Base-by-base conservation (phyloP, 1,140 invertebrate species). In the Tetraneura akinire region DNA sequence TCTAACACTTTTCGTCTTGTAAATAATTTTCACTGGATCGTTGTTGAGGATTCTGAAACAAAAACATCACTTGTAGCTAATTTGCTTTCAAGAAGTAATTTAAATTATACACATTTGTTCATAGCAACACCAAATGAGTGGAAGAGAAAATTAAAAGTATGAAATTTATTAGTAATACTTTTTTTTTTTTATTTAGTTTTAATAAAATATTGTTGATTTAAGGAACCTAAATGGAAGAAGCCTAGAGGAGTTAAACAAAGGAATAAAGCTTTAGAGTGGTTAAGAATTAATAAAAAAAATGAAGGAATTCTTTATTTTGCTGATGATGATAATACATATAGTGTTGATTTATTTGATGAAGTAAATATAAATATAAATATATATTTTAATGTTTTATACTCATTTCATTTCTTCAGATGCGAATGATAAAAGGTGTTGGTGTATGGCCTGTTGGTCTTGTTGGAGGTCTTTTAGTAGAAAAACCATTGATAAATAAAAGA, bases 361-460 rank as follows among this genome's bases (percentile, higher is more conserved):
- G 94, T 95, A 85, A 51, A 51, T 47, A 85, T 80, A 18, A 9
- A 3, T 73, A 26, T 29, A 37, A 26, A 37, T 60, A 23, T 60
- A 8, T 80, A 49, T 32, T 21, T 9, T 42, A 70, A 23, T 71
- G 10, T 29, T 60, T 42, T 68, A 16, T 29, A 23, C 32, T 4
- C 8, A 29, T 82, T 82, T 80, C 83, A 66, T 60, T 21, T 45
- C 85, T 87, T 57, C 85, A 91, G 90, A 85, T 85, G 83, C 80
- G 84, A 37, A 90, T 90, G 84, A 92, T 96, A 9, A 90, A 92
- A 83, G 93, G 90, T 85, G 96, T 98, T 11, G 95, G 96, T 3
- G 93, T 98, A 5, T 99, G 97, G 97, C 97, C 98, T 0, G 98
- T 99, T 0, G 98, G 96, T 53, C 87, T 99, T 8, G 96, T 97